A percentile compares a stretch with the other conserved stretches of the same genome.
Evolutionary conservation across 2,797 vertebrate species (phyloP).

Genomic region (Pipistrellus kuhlii): DNA sequence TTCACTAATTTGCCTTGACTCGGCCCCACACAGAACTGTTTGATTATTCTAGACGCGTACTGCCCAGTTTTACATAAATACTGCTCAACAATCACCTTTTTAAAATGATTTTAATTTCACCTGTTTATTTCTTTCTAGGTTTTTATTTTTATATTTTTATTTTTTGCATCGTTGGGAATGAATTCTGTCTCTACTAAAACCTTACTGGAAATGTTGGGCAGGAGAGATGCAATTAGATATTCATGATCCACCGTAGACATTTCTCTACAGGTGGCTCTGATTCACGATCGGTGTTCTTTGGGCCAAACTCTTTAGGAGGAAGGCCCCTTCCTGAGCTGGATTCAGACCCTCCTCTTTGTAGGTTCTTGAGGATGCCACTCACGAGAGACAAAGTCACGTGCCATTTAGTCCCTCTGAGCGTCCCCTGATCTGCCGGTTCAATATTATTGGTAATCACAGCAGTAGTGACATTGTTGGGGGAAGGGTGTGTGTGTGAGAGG

Average conservation of each 20-base stretch:
- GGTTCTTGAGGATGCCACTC: neutral
- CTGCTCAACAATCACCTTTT: neutral
- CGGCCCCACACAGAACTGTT: neutral
- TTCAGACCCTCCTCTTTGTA: neutral
- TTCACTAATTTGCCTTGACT: constrained; percentile 15
- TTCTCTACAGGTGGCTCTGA: neutral
- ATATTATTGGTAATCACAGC: neutral
- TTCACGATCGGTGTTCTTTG: neutral
- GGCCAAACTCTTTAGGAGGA: neutral
- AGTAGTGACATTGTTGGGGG: neutral
- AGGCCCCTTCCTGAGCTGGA: neutral
- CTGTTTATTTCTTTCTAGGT: neutral
- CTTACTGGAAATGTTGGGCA: neutral
- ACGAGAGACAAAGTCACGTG: neutral
- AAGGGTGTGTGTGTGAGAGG: no score
- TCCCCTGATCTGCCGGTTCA: neutral
- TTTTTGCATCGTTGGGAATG: neutral
- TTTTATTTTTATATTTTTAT: neutral
- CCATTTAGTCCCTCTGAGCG: neutral
- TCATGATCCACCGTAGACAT: neutral
- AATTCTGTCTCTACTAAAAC: neutral
- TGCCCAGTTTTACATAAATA: neutral
- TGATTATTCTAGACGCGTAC: neutral
- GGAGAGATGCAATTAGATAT: neutral
- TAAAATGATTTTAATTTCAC: neutral